A percentile compares a stretch with the other conserved stretches of the same genome.
phyloP scores from a whole-genome alignment of 2,113 vertebrate genomes.

The Cebus imitator region DNA sequence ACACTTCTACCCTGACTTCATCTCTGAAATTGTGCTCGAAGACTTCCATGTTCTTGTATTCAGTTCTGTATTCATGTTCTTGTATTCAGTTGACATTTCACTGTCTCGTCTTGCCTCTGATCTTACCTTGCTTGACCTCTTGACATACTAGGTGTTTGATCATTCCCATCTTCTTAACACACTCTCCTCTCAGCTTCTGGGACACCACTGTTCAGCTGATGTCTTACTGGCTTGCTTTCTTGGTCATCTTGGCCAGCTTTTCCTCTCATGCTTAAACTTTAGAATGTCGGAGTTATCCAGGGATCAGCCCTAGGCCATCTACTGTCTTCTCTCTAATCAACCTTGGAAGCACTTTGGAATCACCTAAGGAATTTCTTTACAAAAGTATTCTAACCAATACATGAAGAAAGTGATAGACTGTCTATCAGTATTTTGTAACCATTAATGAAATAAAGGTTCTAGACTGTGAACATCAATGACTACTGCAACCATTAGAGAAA shows the following conservation, averaged over 20 bases:
- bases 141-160: neutral
- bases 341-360: constrained; percentile 15
- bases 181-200: neutral
- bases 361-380: neutral
- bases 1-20: neutral
- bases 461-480: neutral
- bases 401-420: neutral
- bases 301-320: neutral
- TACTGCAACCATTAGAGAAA: neutral
- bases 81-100: neutral
- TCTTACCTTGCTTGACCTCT: neutral
- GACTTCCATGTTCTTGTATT: neutral
- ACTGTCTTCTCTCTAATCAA: neutral
- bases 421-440: neutral
- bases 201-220: no score
- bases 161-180: neutral
- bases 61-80: neutral
- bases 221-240: neutral
- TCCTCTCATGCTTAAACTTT: neutral
- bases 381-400: neutral
- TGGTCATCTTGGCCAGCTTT: neutral
- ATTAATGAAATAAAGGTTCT: neutral
- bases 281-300: neutral
- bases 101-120: neutral
- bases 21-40: neutral